Evolutionary conservation across 30 jellyfish, hydroid and myxozoan genomes (phyloP).

Genomic region (Hydra vulgaris): DNA sequence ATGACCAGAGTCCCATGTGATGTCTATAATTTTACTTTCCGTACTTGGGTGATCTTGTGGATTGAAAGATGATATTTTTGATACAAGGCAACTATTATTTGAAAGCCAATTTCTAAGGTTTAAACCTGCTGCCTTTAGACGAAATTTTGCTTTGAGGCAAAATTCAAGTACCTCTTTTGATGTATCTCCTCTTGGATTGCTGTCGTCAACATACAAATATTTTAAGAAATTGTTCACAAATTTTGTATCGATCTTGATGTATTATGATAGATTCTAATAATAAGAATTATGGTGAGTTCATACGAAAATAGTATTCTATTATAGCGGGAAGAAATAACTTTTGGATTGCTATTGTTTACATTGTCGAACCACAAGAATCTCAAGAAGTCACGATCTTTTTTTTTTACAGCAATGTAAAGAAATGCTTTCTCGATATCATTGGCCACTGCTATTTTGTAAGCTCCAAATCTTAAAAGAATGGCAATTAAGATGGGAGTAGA

Average conservation of each 20-base stretch:
- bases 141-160: neutral
- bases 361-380: neutral
- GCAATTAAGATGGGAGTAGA: neutral
- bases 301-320: neutral
- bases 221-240: neutral
- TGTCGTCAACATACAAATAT: neutral
- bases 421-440: neutral
- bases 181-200: neutral
- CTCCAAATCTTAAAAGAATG: slow-evolving; percentile 1
- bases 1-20: neutral
- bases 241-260: neutral
- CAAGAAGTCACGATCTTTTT: slow-evolving; percentile 7
- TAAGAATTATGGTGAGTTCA: neutral
- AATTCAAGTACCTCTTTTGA: neutral
- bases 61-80: neutral
- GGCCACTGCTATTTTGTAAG: neutral
- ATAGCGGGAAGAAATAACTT: neutral
- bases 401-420: neutral
- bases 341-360: neutral
- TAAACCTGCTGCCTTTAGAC: slow-evolving; percentile 9
- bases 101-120: neutral
- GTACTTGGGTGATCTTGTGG: neutral
- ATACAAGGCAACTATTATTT: neutral
- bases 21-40: neutral
- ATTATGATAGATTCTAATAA: neutral